These are phyloP conservation scores for Malurus alboscapulatus DNA, from an alignment of 2,113 vertebrate genomes.

Conservation along the genomic window DNA sequence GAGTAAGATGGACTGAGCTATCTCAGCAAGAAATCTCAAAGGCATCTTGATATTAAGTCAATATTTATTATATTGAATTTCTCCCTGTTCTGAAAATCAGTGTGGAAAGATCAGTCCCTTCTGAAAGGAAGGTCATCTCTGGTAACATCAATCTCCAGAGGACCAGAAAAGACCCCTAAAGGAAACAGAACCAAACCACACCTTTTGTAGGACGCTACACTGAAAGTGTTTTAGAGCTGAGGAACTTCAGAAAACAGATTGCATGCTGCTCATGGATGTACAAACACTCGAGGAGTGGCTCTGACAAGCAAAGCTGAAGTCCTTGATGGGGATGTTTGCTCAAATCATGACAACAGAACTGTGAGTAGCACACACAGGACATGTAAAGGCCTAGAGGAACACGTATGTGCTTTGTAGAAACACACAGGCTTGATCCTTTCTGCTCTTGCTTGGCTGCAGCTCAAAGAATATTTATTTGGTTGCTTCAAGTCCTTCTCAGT, in stretches of 20 bases:
- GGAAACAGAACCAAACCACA: neutral
- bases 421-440: rapidly evolving
- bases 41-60: neutral
- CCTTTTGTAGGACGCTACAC: neutral
- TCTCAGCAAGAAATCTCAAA: neutral
- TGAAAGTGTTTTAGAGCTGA: neutral
- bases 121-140: neutral
- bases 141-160: neutral
- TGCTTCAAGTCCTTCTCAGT: neutral
- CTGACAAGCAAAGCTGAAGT: neutral
- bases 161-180: neutral
- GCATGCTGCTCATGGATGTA: neutral
- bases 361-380: neutral
- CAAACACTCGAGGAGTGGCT: rapidly evolving
- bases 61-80: neutral
- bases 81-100: neutral
- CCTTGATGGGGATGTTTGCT: neutral
- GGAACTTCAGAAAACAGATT: neutral
- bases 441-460: neutral
- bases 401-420: rapidly evolving
- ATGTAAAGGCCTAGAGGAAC: neutral
- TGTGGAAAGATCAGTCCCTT: neutral
- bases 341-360: neutral
- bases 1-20: neutral
- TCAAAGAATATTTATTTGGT: neutral